Evolutionary conservation across 1,140 invertebrate genomes (phyloP).

Genomic region (Nylanderia fulva): DNA sequence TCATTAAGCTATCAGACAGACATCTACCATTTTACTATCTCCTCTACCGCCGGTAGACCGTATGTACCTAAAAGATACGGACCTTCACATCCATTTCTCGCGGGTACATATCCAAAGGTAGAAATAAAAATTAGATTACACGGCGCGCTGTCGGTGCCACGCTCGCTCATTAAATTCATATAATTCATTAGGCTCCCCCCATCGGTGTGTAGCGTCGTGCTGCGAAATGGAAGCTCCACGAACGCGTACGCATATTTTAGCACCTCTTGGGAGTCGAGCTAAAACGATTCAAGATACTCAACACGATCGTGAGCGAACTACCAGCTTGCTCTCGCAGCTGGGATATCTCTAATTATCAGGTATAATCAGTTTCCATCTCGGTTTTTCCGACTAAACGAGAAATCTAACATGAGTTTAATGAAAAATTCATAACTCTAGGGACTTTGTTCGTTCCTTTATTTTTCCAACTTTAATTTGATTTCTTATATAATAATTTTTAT

Average conservation of each 20-base stretch:
- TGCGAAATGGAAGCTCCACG: conserved; percentile 33
- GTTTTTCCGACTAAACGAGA: conserved; percentile 2
- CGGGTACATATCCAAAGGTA: conserved; percentile 20
- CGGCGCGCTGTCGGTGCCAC: conserved; percentile 51
- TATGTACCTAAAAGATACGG: conserved; percentile 35
- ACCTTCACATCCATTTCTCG: conserved; percentile 27
- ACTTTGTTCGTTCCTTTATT: neutral
- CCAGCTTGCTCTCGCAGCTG: conserved; percentile 24
- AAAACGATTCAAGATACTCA: conserved; percentile 50
- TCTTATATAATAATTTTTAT: neutral
- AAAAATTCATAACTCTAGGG: neutral
- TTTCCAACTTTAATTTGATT: neutral
- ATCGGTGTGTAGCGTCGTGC: conserved; percentile 30
- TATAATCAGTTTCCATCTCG: conserved; percentile 40
- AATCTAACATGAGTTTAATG: conserved; percentile 22
- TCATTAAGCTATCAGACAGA: conserved; percentile 36
- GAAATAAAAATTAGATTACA: conserved; percentile 55
- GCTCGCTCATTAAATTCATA: conserved; percentile 60
- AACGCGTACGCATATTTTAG: conserved; percentile 59
- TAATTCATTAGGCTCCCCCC: conserved; percentile 53
- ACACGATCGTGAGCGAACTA: conserved; percentile 33
- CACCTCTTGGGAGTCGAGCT: conserved; percentile 51
- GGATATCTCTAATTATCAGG: conserved; percentile 50
- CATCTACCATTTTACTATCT: conserved; percentile 45
- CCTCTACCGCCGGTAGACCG: neutral